A percentile compares a stretch with the other conserved stretches of the same genome.
These are phyloP conservation scores for Luehdorfia chinensis DNA, from an alignment of 1,140 invertebrate genomes.

Conservation along the genomic window DNA sequence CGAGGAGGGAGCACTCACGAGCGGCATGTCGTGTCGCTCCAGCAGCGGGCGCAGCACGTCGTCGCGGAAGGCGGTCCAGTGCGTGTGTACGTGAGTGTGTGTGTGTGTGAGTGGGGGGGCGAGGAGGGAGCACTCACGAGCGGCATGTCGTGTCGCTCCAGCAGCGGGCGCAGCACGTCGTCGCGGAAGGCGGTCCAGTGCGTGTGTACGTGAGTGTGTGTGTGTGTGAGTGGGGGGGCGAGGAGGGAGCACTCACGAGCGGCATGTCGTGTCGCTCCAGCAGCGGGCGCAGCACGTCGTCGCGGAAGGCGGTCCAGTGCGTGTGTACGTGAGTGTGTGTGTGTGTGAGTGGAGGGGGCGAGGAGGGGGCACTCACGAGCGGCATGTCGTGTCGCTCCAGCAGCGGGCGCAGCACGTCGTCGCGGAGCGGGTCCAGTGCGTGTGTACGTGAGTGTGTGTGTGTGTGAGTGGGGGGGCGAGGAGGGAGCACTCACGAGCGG, in stretches of 20 bases:
- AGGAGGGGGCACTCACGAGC: constrained; percentile 43
- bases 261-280: constrained; percentile 34
- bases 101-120: too few relatives aligned
- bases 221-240: too few relatives aligned
- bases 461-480: not conserved
- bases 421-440: constrained; percentile 30
- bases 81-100: too few relatives aligned
- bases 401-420: constrained; percentile 24
- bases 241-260: constrained; percentile 42
- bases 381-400: constrained; percentile 34
- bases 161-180: constrained; percentile 24
- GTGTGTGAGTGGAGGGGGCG: too few relatives aligned
- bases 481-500: constrained; percentile 42
- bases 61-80: constrained; percentile 28
- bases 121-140: constrained; percentile 41
- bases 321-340: too few relatives aligned
- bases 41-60: constrained; percentile 28
- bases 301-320: constrained; percentile 29
- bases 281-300: constrained; percentile 24
- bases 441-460: too few relatives aligned
- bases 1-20: constrained; percentile 39
- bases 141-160: constrained; percentile 33
- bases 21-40: too few relatives aligned
- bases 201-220: too few relatives aligned
- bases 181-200: constrained; percentile 29